Evolutionary conservation across 2,888 invertebrate genomes (phyloP).

Genomic region (Timema podura): DNA sequence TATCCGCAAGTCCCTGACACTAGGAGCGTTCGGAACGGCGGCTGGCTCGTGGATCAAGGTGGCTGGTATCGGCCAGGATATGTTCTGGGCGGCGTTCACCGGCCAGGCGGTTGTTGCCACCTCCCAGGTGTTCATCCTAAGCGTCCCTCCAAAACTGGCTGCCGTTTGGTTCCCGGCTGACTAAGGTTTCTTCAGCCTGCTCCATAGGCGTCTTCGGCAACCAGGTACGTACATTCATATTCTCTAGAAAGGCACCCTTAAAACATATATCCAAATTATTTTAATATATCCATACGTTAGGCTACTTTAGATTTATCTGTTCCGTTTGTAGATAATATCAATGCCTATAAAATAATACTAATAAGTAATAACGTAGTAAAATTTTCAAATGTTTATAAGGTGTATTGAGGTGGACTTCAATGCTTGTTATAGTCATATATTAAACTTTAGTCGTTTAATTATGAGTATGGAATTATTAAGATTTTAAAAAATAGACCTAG

Average conservation of each 20-base stretch:
- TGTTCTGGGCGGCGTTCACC: constrained; percentile 82
- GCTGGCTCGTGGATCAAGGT: constrained; percentile 90
- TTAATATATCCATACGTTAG: too few species aligned
- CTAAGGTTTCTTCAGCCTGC: constrained; percentile 94
- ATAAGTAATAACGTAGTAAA: too few species aligned
- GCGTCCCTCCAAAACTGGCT: constrained; percentile 87
- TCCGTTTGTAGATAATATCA: too few species aligned
- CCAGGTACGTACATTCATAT: constrained; percentile 63
- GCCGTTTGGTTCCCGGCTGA: constrained; percentile 96
- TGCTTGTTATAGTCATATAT: too few species aligned
- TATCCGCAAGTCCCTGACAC: constrained; percentile 70
- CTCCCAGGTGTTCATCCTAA: constrained; percentile 90
- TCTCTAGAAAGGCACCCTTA: neutral
- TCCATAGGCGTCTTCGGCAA: constrained; percentile 98
- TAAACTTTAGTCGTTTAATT: too few species aligned
- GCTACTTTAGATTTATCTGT: too few species aligned
- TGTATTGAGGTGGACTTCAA: too few species aligned
- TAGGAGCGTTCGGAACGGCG: constrained; percentile 82
- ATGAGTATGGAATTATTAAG: too few species aligned
- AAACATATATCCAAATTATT: too few species aligned
- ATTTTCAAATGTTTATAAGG: too few species aligned
- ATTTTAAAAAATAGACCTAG: too few species aligned
- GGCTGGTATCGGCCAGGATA: constrained; percentile 74
- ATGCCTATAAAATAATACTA: too few species aligned
- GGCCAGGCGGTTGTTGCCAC: constrained; percentile 84